Percentiles rank a stretch among this genome's conserved stretches.
These are phyloP conservation scores for Lasioglossum baleicum DNA, from an alignment of 1,140 invertebrate genomes.

Conservation along the genomic window DNA sequence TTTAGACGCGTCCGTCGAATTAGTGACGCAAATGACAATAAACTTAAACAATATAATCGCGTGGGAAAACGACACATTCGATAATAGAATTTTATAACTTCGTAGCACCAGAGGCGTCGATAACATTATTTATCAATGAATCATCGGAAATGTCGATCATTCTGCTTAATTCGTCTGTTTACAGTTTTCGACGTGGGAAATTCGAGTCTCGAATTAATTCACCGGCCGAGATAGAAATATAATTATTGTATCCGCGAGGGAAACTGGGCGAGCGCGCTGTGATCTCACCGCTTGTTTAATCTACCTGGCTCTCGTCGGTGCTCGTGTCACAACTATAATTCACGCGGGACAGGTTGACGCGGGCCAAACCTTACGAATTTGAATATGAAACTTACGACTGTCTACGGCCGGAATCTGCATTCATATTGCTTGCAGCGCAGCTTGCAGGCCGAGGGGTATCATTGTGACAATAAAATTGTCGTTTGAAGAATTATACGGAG, in stretches of 20 bases:
- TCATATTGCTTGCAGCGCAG: constrained; percentile 36
- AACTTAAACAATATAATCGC: too few relatives aligned
- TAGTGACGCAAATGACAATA: too few relatives aligned
- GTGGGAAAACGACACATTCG: too few relatives aligned
- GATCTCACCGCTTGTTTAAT: constrained; percentile 38
- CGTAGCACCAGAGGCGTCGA: too few relatives aligned
- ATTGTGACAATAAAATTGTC: constrained; percentile 33
- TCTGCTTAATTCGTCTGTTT: too few relatives aligned
- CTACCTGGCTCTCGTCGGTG: constrained; percentile 34
- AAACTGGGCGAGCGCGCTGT: constrained; percentile 7
- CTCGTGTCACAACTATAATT: constrained; percentile 53
- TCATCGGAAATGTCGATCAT: too few relatives aligned
- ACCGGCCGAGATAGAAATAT: too few relatives aligned
- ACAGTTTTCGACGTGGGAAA: too few relatives aligned
- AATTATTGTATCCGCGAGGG: not conserved
- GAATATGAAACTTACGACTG: constrained; percentile 59
- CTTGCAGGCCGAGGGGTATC: constrained; percentile 11
- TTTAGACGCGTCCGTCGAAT: too few relatives aligned
- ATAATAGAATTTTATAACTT: too few relatives aligned
- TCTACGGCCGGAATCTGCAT: constrained; percentile 54
- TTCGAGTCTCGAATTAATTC: too few relatives aligned
- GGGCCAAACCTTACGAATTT: constrained; percentile 50
- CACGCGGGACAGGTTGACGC: constrained; percentile 36
- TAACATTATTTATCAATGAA: too few relatives aligned
- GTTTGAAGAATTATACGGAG: constrained; percentile 24